A percentile compares a stretch with the other conserved stretches of the same genome.
These are phyloP conservation scores for Pampus argenteus DNA, from an alignment of 2,797 vertebrate species.

Conservation along the genomic window DNA sequence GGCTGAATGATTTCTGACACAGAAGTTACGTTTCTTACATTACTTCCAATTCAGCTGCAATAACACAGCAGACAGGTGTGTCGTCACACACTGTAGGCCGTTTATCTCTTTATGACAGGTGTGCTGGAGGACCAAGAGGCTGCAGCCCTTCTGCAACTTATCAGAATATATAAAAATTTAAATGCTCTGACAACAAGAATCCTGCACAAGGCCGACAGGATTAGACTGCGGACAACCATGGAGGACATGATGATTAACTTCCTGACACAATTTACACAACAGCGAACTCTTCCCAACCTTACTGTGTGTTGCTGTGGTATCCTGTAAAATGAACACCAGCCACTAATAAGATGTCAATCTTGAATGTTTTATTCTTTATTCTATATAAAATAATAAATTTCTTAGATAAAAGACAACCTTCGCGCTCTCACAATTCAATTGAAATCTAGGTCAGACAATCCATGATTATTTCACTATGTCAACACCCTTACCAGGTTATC, in stretches of 20 bases:
- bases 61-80: constrained; percentile 39
- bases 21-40: constrained; percentile 20
- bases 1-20: constrained; percentile 51
- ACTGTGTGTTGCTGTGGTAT: background rate
- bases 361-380: background rate
- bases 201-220: constrained; percentile 36
- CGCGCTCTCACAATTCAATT: background rate
- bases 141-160: constrained; percentile 26
- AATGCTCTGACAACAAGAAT: constrained; percentile 23
- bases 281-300: constrained; percentile 22
- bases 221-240: constrained; percentile 15
- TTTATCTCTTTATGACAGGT: constrained; percentile 59
- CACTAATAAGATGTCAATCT: background rate
- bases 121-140: constrained; percentile 35
- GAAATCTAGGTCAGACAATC: constrained; percentile 2
- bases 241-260: constrained; percentile 35
- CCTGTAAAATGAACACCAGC: constrained; percentile 8
- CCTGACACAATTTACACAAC: constrained; percentile 37
- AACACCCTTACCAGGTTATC: constrained; percentile 1
- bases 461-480: background rate
- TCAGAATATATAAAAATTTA: constrained; percentile 26
- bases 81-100: constrained; percentile 20
- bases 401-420: background rate
- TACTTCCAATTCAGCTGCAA: constrained; percentile 45
- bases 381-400: constrained; percentile 7